Evolutionary conservation across 2,797 vertebrate genomes (phyloP).

Genomic region (Propithecus perrieri): DNA sequence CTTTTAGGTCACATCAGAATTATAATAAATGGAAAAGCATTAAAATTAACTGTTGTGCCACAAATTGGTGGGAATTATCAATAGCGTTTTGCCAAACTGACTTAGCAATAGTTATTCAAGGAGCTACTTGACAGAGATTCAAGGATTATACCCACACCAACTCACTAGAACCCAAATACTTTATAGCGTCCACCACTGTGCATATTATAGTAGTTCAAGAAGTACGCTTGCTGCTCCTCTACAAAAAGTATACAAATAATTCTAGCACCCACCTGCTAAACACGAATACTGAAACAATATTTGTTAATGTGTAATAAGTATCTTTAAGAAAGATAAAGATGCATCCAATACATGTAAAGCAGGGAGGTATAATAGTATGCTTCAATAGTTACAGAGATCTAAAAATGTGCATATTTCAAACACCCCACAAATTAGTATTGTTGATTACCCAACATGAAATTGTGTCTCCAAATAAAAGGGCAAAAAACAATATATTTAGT

Average conservation of each 20-base stretch:
- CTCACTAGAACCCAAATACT: not conserved
- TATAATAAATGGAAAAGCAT: not conserved
- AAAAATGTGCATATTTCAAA: not conserved
- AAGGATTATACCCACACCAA: not conserved
- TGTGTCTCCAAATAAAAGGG: not conserved
- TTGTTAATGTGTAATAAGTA: not conserved
- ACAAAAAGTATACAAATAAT: not conserved
- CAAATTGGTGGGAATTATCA: conserved; percentile 11
- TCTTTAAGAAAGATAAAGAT: not conserved
- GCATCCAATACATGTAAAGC: not conserved
- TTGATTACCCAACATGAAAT: not conserved
- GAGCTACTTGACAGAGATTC: not conserved
- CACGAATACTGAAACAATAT: not conserved
- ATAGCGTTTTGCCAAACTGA: not conserved
- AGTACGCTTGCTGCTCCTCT: not conserved
- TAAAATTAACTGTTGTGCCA: not conserved
- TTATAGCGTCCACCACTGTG: not conserved
- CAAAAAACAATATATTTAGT: not conserved
- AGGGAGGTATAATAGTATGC: not conserved
- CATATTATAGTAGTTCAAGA: not conserved
- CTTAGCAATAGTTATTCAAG: not conserved
- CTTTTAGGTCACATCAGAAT: not conserved
- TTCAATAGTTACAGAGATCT: not conserved
- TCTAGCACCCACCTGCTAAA: not conserved
- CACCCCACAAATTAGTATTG: not conserved